These are phyloP conservation scores for Metallyticus violacea DNA, from an alignment of 2,888 invertebrate genomes.

Conservation along the genomic window DNA sequence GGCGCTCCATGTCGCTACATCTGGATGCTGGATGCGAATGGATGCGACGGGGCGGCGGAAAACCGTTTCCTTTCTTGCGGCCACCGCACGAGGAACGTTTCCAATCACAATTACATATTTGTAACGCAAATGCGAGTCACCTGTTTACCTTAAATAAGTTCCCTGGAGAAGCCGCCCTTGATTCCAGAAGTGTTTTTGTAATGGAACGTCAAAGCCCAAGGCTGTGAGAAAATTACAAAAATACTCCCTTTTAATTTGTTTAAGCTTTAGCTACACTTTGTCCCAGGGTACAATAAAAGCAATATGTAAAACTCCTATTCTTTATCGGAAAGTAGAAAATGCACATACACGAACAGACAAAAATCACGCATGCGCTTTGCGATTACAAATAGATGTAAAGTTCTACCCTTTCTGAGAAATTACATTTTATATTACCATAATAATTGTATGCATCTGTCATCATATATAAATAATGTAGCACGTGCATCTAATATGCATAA, in stretches of 20 bases:
- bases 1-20: neutral
- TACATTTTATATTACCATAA: too few species aligned
- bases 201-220: neutral
- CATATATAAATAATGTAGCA: too few species aligned
- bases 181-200: neutral
- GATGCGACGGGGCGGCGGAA: neutral
- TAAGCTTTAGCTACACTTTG: neutral
- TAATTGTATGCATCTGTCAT: too few species aligned
- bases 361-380: too few species aligned
- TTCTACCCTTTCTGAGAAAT: too few species aligned
- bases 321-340: neutral
- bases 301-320: neutral
- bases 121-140: neutral
- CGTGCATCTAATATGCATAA: too few species aligned
- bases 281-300: neutral
- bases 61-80: neutral
- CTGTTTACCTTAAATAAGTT: neutral
- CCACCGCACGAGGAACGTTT: neutral
- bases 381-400: too few species aligned
- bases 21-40: neutral
- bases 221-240: neutral
- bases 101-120: neutral
- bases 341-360: too few species aligned
- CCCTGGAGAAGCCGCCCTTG: neutral
- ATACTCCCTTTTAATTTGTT: neutral